phyloP scores from a whole-genome alignment of 2,888 invertebrate species.

The Calliscelio sp. region DNA sequence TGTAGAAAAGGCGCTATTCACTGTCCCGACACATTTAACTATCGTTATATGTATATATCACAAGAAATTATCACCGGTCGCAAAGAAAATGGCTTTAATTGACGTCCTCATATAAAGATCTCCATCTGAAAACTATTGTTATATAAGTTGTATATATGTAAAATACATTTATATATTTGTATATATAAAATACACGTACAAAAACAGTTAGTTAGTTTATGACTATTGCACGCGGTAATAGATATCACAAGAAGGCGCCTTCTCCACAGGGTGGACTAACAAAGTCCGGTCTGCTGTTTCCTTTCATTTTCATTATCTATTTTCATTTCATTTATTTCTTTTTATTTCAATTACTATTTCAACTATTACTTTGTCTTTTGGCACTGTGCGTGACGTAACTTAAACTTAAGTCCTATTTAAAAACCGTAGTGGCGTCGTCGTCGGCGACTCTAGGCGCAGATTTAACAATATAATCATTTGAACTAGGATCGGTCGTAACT shows the following conservation, averaged over 20 bases:
- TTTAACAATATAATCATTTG: constrained; percentile 77
- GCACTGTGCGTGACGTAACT: constrained; percentile 80
- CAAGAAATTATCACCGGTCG: constrained; percentile 70
- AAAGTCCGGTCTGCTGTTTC: too few relatives aligned
- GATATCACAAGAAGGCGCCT: too few relatives aligned
- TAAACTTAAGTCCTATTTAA: constrained; percentile 75
- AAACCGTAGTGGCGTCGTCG: constrained; percentile 76
- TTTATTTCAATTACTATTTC: constrained; percentile 58
- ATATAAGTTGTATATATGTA: constrained; percentile 69
- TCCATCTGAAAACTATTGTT: constrained; percentile 68
- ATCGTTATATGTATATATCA: constrained; percentile 67
- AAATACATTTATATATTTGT: constrained; percentile 71
- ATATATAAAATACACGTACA: constrained; percentile 73
- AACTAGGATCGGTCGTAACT: constrained; percentile 73
- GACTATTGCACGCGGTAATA: too few relatives aligned
- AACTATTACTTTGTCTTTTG: constrained; percentile 75
- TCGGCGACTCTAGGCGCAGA: constrained; percentile 79
- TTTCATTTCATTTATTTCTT: constrained; percentile 8
- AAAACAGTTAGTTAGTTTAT: too few relatives aligned
- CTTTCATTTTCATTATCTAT: constrained; percentile 27
- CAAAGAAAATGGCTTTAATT: constrained; percentile 68
- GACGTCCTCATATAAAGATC: constrained; percentile 66
- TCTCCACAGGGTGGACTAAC: too few relatives aligned
- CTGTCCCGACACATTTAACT: constrained; percentile 40
- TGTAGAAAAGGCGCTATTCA: constrained; percentile 69